Evolutionary conservation across 2,797 vertebrate species (phyloP).

Genomic region (Dendrocincla tyrannina): DNA sequence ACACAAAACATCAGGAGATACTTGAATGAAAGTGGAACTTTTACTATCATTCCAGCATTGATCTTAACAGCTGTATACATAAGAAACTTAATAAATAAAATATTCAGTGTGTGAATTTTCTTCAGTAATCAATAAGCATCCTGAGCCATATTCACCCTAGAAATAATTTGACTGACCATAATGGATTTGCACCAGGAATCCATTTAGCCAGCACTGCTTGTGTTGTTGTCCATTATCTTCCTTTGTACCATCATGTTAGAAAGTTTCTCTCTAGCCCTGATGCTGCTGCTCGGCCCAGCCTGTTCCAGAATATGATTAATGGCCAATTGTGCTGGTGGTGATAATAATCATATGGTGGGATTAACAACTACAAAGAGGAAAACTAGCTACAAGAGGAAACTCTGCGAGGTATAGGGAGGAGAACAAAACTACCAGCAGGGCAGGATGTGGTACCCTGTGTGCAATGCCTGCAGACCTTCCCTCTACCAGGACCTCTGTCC

Average conservation of each 20-base stretch:
- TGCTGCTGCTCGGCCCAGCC: background rate
- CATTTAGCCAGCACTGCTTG: background rate
- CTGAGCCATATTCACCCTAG: background rate
- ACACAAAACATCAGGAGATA: background rate
- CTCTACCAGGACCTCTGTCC: accelerated
- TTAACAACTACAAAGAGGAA: background rate
- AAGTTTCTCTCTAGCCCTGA: background rate
- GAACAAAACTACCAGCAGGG: background rate
- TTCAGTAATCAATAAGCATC: background rate
- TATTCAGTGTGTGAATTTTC: background rate
- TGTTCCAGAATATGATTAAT: background rate
- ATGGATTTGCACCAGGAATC: background rate
- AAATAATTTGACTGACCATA: background rate
- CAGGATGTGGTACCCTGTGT: background rate
- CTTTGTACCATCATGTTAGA: background rate
- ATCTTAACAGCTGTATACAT: background rate
- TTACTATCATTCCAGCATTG: background rate
- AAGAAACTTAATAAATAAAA: background rate
- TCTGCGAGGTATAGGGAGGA: background rate
- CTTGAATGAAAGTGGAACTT: background rate
- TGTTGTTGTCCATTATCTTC: background rate
- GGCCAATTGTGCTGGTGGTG: background rate
- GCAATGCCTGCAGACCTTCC: background rate
- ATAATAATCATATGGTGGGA: background rate
- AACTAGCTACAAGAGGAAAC: background rate